Percentiles rank a stretch among this genome's conserved stretches.
Conservation (phyloP, 2,797 vertebrate species). For the Xiphophorus birchmanni region DNA sequence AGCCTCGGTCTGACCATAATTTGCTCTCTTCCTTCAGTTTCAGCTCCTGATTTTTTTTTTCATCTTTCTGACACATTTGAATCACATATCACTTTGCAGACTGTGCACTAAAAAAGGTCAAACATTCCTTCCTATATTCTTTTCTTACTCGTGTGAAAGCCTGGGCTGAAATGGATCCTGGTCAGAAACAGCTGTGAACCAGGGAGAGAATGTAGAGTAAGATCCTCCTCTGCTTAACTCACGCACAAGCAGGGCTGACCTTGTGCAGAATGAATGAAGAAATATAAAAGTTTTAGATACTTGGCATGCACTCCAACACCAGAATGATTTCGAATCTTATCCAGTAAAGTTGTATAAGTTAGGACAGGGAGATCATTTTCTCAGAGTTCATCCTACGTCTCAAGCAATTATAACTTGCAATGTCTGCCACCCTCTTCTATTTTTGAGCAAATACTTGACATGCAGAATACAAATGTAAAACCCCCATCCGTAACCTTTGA, state of each 20-base stretch:
- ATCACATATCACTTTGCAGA: slow-evolving; percentile 77
- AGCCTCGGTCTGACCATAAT: slow-evolving; percentile 47
- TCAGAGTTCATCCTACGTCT: slow-evolving; percentile 20
- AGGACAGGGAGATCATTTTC: slow-evolving; percentile 15
- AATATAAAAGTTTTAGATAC: slow-evolving; percentile 43
- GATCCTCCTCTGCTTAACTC: slow-evolving; percentile 40
- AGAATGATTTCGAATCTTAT: slow-evolving; percentile 32
- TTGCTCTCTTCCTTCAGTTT: slow-evolving; percentile 46
- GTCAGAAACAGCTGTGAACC: slow-evolving; percentile 47
- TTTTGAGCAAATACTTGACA: slow-evolving; percentile 3
- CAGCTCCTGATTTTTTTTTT: slow-evolving; percentile 35
- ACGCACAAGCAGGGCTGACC: slow-evolving; percentile 47
- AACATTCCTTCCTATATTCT: slow-evolving; percentile 68
- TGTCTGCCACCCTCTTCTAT: neutral
- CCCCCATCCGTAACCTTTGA: slow-evolving; percentile 12
- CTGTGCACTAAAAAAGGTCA: slow-evolving; percentile 77
- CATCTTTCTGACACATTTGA: slow-evolving; percentile 66
- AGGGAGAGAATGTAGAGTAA: slow-evolving; percentile 51
- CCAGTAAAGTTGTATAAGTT: slow-evolving; percentile 18
- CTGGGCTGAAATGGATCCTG: slow-evolving; percentile 53
- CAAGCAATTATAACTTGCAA: slow-evolving; percentile 7
- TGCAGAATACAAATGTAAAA: slow-evolving; percentile 1
- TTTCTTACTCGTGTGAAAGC: slow-evolving; percentile 64
- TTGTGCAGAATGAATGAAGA: slow-evolving; percentile 48
- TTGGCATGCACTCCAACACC: slow-evolving; percentile 41